Base-by-base conservation (phyloP, 2,797 vertebrate species). In the Myotis findleyi region DNA sequence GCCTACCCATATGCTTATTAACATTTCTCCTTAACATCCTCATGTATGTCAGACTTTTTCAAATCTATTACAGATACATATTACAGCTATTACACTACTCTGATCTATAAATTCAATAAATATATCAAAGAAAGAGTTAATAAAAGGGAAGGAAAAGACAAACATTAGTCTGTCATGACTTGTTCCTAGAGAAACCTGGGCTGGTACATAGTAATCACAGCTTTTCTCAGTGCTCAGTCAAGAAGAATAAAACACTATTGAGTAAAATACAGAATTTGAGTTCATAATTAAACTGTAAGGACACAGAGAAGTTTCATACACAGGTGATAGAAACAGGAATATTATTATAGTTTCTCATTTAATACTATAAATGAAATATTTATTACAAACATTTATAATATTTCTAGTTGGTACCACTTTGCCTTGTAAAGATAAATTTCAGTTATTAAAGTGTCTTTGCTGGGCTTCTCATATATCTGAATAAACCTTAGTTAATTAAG, bases 351-450 rank as follows among this genome's bases (percentile, higher is more conserved):
- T 53, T 76, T n/a, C 30, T 93, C 51, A 69, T 64, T 91, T 62
- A 95, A 77, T 55, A 80, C 55, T 71, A 68, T 41, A 84, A 87
- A 57, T n/a, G 7, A 41, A 81, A 8, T 47, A 59, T 59, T 76
- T 89, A 92, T 12, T 94, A 73, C 73, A 47, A 93, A 91, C 44
- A 80, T 92, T n/a, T 84, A 14, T 25, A 92, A 90, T 73, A 83
- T 89, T 88, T 88, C 25, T 23, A 93, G 21, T 55, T 89, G 79
- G 21, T 91, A 91, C 9, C 79, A 94, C 36, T 89, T 80, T 73
- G 20, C 16, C 38, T 79, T 92, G 10, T 9, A 92, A 92, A 97
- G 69, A 93, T 69, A 93, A 86, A 79, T 76, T 92, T 85, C 47
- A 87, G 73, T 88, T 84, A 93, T 59, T 92, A 57, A 85, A 92